These are phyloP conservation scores for Epinotia brunnichana DNA, from an alignment of 2,888 invertebrate genomes.

Conservation along the genomic window DNA sequence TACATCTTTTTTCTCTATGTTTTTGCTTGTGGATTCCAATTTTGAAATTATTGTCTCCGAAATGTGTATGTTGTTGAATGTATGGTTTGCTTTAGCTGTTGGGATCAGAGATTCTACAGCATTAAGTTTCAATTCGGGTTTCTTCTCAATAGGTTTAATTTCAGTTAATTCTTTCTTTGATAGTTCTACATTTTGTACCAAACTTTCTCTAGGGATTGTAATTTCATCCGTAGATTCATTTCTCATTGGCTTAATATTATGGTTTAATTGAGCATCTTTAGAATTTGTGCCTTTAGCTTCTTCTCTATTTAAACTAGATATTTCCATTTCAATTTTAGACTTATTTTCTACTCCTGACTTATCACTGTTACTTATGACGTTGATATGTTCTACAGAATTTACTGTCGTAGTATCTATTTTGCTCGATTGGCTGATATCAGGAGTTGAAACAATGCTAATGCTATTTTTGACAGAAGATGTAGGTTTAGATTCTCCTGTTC, in stretches of 20 bases:
- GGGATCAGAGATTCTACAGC: neutral
- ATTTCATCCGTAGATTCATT: neutral
- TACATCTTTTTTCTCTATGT: constrained; percentile 1
- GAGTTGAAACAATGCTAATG: neutral
- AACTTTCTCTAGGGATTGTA: neutral
- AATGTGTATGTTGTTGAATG: neutral
- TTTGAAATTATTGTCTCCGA: neutral
- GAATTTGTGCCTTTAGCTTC: neutral
- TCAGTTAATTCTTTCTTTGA: constrained; percentile 1
- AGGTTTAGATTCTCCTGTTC: constrained; percentile 8
- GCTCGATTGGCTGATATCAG: neutral
- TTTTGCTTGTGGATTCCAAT: constrained; percentile 5
- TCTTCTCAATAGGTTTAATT: constrained; percentile 9
- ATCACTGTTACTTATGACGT: neutral
- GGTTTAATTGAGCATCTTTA: constrained; percentile 13
- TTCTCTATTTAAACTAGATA: constrained; percentile 1
- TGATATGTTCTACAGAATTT: neutral
- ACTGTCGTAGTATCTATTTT: neutral
- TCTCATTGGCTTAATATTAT: constrained; percentile 9
- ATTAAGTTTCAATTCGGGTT: neutral
- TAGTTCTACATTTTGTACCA: constrained; percentile 2
- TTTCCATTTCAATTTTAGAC: neutral
- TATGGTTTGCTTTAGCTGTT: neutral
- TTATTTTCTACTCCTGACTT: neutral
- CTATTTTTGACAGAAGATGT: neutral